phyloP scores from a whole-genome alignment of 2,888 invertebrate species.

The Drosophila peninsularis region DNA sequence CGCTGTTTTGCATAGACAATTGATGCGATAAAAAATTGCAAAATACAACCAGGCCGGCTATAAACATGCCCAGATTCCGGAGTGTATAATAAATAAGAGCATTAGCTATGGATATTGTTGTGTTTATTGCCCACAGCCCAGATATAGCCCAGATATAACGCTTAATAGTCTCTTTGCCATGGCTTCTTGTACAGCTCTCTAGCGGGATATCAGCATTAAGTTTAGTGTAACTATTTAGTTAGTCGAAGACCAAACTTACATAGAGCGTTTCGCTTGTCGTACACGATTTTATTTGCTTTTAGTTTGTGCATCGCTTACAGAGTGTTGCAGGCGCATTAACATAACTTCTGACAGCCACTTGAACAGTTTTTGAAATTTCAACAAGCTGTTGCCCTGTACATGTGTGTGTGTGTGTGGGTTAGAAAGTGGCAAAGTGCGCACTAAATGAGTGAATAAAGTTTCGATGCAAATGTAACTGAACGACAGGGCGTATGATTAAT shows the following conservation, averaged over 20 bases:
- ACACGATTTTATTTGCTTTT: background rate
- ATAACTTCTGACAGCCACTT: constrained; percentile 35
- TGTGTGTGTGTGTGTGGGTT: constrained; percentile 15
- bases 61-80: constrained; percentile 27
- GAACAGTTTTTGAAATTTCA: background rate
- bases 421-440: constrained; percentile 22
- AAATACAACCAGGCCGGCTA: background rate
- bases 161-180: background rate
- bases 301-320: constrained; percentile 9
- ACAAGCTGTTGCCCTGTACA: constrained; percentile 14
- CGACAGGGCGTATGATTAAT: constrained; percentile 51
- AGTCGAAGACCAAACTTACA: too few species aligned
- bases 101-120: constrained; percentile 6
- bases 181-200: background rate
- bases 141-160: background rate
- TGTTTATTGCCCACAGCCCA: constrained; percentile 3
- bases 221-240: too few species aligned
- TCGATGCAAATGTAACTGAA: constrained; percentile 1
- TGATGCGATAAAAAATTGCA: constrained; percentile 34
- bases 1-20: constrained; percentile 33
- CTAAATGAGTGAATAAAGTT: constrained; percentile 14
- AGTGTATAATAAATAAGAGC: constrained; percentile 7
- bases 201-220: background rate
- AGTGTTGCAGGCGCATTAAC: constrained; percentile 3
- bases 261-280: background rate